Evolutionary conservation across 2,888 invertebrate genomes (phyloP), one percentile per base, ranked within the genome.

Genomic region (Mongoloraphidia duomilia): DNA sequence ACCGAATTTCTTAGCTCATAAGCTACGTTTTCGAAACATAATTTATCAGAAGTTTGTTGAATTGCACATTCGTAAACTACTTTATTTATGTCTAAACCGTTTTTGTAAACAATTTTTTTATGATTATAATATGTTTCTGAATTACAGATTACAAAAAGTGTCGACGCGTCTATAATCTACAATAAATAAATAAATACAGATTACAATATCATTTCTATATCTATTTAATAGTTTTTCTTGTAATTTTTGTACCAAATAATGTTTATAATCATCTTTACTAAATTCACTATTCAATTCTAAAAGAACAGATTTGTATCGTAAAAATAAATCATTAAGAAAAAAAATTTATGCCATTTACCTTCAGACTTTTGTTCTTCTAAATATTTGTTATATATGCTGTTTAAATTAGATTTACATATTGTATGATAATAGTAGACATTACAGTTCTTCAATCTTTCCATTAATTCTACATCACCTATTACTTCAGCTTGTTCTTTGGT

Each of bases 71-170:
- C 12, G 33, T 26, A 17, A 9, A 26, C 9, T 42, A 42, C 14
- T 8, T n/a, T 40, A 12, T 40, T 13, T n/a, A 40, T n/a, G 13
- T 40, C 13, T n/a, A 40, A 40, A 40, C 34, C 44, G 10, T 12
- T 44, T 44, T 44, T 33, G 12, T 44, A 44, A 2, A 44, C 12
- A 44, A 44, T 44, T 44, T 44, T 44, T 34, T 44, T 26, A 6
- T 44, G 3, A 9, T 34, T 40, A 12, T 40, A 40, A 40, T n/a
- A n/a, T n/a, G n/a, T n/a, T n/a, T n/a, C n/a, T n/a, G n/a, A n/a
- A n/a, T n/a, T n/a, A n/a, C n/a, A n/a, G n/a, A n/a, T n/a, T n/a
- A n/a, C n/a, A n/a, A n/a, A n/a, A n/a, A n/a, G n/a, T n/a, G n/a
- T n/a, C n/a, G n/a, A n/a, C n/a, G n/a, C n/a, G n/a, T n/a, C n/a